Evolutionary conservation across 2,113 vertebrate species (phyloP).

Genomic region (Theristicus caerulescens): DNA sequence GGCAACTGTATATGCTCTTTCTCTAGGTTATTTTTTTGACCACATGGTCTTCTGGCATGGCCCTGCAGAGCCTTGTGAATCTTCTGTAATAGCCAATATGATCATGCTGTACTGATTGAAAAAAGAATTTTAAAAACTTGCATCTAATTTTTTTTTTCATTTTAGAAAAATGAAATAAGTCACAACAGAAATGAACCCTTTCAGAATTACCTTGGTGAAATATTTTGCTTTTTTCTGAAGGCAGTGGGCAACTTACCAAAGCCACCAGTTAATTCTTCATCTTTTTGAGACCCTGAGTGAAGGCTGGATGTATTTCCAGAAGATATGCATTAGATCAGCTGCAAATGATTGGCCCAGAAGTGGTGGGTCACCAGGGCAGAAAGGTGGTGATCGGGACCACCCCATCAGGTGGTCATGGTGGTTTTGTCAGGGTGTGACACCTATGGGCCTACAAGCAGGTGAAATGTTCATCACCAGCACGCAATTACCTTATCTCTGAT

Average conservation of each 20-base stretch:
- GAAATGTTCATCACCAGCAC: not conserved
- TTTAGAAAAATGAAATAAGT: not conserved
- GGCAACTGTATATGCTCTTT: not conserved
- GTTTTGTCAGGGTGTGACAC: not conserved
- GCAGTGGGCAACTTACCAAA: not conserved
- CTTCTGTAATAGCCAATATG: not conserved
- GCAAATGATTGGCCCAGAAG: not conserved
- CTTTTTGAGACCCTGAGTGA: not conserved
- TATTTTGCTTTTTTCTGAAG: not conserved
- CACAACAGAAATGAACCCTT: not conserved
- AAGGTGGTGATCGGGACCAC: not conserved
- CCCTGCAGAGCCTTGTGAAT: not conserved
- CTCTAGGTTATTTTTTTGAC: not conserved
- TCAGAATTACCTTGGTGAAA: not conserved
- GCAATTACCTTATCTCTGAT: not conserved
- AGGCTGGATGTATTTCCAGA: not conserved
- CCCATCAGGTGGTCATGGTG: not conserved
- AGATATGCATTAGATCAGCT: not conserved
- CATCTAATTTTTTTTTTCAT: not conserved
- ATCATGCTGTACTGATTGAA: fast-evolving
- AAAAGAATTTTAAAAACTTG: not conserved
- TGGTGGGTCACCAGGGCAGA: not conserved
- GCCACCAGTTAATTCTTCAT: not conserved
- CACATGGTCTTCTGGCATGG: not conserved
- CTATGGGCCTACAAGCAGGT: not conserved